Conservation (phyloP, 2,113 vertebrate genomes). For the Megalops atlanticus region DNA sequence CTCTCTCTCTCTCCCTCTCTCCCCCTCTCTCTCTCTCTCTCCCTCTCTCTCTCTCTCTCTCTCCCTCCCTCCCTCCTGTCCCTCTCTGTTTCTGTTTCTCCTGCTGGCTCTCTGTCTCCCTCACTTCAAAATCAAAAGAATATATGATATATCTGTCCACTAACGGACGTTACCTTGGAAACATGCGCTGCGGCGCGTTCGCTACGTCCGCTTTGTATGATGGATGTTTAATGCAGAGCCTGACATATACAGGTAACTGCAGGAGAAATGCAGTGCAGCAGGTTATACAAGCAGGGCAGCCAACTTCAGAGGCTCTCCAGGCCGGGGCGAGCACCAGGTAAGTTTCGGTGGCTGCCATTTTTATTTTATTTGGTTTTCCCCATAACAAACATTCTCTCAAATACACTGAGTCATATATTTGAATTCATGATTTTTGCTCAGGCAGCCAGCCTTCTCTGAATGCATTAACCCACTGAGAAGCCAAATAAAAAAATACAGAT, state of each 20-base stretch:
- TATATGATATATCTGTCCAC: not conserved
- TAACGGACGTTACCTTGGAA: constrained; percentile 6
- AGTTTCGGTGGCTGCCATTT: not conserved
- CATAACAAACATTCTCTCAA: too few species aligned
- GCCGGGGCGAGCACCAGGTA: not conserved
- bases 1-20: constrained; percentile 10
- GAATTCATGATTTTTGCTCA: not conserved
- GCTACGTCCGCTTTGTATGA: not conserved
- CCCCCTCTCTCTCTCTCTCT: constrained; percentile 24
- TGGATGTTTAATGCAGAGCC: not conserved
- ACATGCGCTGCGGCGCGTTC: not conserved
- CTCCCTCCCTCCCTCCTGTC: constrained; percentile 41
- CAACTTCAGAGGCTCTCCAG: not conserved
- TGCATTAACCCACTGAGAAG: not conserved
- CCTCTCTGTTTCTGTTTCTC: constrained; percentile 19
- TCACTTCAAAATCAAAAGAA: constrained; percentile 5
- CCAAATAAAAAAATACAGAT: not conserved
- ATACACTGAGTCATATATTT: not conserved
- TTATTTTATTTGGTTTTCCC: too few species aligned
- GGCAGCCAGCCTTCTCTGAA: not conserved
- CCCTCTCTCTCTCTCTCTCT: constrained; percentile 28
- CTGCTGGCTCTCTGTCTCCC: not conserved
- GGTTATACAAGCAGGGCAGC: not conserved
- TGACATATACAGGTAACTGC: not conserved
- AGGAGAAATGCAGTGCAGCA: not conserved